phyloP scores from a whole-genome alignment of 2,113 vertebrate genomes.

The Merops nubicus region DNA sequence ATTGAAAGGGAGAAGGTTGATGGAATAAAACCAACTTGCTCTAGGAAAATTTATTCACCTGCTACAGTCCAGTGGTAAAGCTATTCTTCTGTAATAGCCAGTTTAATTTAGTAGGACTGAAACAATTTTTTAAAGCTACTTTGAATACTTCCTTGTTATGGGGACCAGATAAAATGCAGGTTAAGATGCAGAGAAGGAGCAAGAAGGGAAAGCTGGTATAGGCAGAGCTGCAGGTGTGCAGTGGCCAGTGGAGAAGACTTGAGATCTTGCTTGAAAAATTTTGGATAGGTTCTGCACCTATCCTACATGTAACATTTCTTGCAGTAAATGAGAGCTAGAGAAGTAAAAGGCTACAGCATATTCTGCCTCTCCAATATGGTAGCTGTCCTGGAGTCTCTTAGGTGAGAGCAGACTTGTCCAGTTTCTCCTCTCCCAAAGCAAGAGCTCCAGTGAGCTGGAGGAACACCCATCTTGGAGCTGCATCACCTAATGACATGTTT shows the following conservation, averaged over 20 bases:
- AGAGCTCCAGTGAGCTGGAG: background rate
- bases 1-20: background rate
- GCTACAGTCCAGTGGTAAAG: background rate
- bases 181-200: background rate
- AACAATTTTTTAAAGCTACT: background rate
- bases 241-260: background rate
- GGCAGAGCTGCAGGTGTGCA: background rate
- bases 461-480: rapidly evolving
- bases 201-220: background rate
- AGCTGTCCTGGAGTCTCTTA: background rate
- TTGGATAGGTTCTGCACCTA: background rate
- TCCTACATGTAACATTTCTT: rapidly evolving
- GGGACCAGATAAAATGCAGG: background rate
- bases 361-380: background rate
- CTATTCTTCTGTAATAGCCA: background rate
- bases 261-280: background rate
- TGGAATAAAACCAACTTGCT: background rate
- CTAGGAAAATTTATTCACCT: background rate
- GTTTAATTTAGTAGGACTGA: background rate
- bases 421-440: background rate
- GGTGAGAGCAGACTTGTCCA: background rate
- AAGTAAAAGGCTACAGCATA: background rate
- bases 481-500: rapidly evolving
- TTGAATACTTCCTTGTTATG: background rate
- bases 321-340: background rate